These are phyloP conservation scores for Metallyticus violacea DNA, from an alignment of 2,888 invertebrate species.

Conservation along the genomic window DNA sequence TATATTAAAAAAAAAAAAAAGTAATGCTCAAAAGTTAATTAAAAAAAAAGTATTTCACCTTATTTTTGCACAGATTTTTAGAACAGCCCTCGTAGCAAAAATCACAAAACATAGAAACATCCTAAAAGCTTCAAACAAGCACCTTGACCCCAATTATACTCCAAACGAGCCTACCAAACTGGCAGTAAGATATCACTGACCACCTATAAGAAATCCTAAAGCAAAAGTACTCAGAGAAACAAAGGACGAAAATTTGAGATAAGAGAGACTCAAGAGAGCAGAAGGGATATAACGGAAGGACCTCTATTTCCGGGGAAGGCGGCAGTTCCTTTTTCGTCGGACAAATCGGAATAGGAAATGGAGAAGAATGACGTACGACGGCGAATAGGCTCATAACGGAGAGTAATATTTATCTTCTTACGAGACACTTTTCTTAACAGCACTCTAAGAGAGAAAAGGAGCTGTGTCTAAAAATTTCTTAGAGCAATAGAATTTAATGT, in stretches of 20 bases:
- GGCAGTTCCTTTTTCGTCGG: not conserved
- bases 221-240: not conserved
- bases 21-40: too few species aligned
- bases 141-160: not conserved
- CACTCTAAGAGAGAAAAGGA: too few species aligned
- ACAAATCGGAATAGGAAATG: not conserved
- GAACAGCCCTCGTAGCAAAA: too few species aligned
- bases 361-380: not conserved
- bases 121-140: too few species aligned
- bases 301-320: not conserved
- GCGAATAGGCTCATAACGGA: not conserved
- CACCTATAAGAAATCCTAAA: too few species aligned
- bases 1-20: too few species aligned
- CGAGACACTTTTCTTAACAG: not conserved
- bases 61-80: too few species aligned
- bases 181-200: not conserved
- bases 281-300: not conserved
- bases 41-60: too few species aligned
- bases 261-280: not conserved
- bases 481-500: too few species aligned
- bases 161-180: not conserved
- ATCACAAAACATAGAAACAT: too few species aligned
- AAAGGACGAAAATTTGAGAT: not conserved
- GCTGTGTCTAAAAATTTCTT: too few species aligned
- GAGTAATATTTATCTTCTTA: not conserved